Evolutionary conservation across 2,113 vertebrate genomes (phyloP).

Genomic region (Corydoras sp.): DNA sequence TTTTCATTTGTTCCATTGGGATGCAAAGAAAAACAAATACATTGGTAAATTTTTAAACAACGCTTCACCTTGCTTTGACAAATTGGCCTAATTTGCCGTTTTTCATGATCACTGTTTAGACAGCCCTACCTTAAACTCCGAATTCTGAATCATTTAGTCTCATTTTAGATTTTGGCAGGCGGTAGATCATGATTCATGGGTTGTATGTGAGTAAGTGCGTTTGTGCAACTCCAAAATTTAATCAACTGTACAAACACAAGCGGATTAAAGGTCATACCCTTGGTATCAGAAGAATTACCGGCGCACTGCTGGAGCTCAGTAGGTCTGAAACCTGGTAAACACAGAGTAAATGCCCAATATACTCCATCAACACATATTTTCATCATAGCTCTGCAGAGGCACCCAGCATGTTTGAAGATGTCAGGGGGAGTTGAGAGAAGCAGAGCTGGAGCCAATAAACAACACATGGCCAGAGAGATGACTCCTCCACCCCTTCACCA

Average conservation of each 20-base stretch:
- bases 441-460: conserved; percentile 34
- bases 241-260: conserved; percentile 13
- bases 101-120: conserved; percentile 10
- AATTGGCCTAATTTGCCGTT: conserved; percentile 1
- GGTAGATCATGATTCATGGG: conserved; percentile 22
- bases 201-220: background rate
- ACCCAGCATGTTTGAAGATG: conserved; percentile 31
- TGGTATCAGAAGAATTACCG: conserved; percentile 2
- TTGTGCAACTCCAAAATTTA: background rate
- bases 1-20: background rate
- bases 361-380: conserved; percentile 31
- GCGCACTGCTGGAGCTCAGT: background rate
- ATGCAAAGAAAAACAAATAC: background rate
- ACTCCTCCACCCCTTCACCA: background rate
- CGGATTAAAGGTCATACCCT: background rate
- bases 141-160: conserved; percentile 21
- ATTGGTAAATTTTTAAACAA: background rate
- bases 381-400: conserved; percentile 15
- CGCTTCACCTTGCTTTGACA: too few species aligned
- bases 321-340: conserved; percentile 2
- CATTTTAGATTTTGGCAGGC: conserved; percentile 15
- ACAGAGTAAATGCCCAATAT: background rate
- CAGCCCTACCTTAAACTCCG: conserved; percentile 15
- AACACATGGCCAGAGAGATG: conserved; percentile 19
- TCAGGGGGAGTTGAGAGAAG: conserved; percentile 30